phyloP scores from a whole-genome alignment of 2,113 vertebrate species.

The Eubucco bourcierii region DNA sequence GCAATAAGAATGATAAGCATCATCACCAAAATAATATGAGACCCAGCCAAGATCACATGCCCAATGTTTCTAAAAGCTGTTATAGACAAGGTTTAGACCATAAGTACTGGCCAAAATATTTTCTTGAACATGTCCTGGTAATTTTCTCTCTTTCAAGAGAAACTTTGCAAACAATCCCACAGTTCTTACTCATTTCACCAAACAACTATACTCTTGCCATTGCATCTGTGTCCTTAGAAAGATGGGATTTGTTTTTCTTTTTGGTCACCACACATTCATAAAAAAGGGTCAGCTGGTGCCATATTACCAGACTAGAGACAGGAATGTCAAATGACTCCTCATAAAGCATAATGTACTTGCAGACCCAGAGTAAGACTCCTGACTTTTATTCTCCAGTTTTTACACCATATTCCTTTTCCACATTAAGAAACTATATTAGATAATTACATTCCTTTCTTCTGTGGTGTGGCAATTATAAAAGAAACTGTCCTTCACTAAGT shows the following conservation, averaged over 20 bases:
- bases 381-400: neutral
- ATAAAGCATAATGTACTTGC: neutral
- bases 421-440: neutral
- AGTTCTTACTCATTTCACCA: neutral
- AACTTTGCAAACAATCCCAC: neutral
- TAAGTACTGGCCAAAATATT: neutral
- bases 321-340: neutral
- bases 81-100: neutral
- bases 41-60: neutral
- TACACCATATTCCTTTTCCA: neutral
- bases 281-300: neutral
- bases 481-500: neutral
- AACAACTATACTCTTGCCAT: neutral
- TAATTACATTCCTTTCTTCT: neutral
- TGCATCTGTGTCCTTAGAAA: neutral
- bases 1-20: conserved; percentile 31
- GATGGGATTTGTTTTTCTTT: neutral
- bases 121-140: neutral
- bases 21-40: conserved; percentile 9
- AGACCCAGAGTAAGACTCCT: neutral
- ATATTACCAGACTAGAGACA: neutral
- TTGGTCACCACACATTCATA: neutral
- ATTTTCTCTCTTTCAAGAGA: neutral
- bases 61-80: neutral
- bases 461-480: neutral